A percentile compares a stretch with the other conserved stretches of the same genome.
phyloP scores from a whole-genome alignment of 2,797 vertebrate genomes.

The Betta splendens region DNA sequence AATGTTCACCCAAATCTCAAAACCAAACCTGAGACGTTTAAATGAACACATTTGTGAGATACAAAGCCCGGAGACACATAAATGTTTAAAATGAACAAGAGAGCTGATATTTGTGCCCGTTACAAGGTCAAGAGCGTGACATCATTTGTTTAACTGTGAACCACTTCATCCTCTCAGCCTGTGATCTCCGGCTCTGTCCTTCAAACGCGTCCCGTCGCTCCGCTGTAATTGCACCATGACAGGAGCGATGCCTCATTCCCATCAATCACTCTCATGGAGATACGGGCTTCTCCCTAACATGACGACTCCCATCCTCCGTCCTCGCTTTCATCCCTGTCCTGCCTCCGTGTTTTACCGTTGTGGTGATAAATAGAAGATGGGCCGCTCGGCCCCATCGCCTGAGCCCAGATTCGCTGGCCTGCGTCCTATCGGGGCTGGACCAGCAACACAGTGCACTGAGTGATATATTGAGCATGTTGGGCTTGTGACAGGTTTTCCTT shows the following conservation, averaged over 20 bases:
- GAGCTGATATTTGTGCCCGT: slow-evolving; percentile 51
- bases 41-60: too few relatives aligned
- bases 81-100: slow-evolving; percentile 64
- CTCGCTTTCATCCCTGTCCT: slow-evolving; percentile 29
- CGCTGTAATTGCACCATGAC: slow-evolving; percentile 74
- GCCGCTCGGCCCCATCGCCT: slow-evolving; percentile 31
- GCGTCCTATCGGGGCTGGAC: slow-evolving; percentile 50
- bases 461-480: slow-evolving; percentile 64
- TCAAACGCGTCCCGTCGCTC: slow-evolving; percentile 70
- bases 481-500: slow-evolving; percentile 62
- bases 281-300: slow-evolving; percentile 55
- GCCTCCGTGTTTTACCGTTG: slow-evolving; percentile 59
- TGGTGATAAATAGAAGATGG: slow-evolving; percentile 69
- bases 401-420: slow-evolving; percentile 58
- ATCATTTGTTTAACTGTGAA: slow-evolving; percentile 63
- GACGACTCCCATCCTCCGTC: slow-evolving; percentile 32
- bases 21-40: slow-evolving; percentile 19
- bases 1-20: too few relatives aligned
- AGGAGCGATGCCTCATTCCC: slow-evolving; percentile 61
- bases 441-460: slow-evolving; percentile 49
- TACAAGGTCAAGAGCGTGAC: slow-evolving; percentile 69
- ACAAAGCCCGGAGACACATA: too few relatives aligned
- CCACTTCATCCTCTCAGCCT: slow-evolving; percentile 55
- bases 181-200: slow-evolving; percentile 61
- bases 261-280: slow-evolving; percentile 71